These are phyloP conservation scores for Cerastis leucographa DNA, from an alignment of 2,888 invertebrate species.

Conservation along the genomic window DNA sequence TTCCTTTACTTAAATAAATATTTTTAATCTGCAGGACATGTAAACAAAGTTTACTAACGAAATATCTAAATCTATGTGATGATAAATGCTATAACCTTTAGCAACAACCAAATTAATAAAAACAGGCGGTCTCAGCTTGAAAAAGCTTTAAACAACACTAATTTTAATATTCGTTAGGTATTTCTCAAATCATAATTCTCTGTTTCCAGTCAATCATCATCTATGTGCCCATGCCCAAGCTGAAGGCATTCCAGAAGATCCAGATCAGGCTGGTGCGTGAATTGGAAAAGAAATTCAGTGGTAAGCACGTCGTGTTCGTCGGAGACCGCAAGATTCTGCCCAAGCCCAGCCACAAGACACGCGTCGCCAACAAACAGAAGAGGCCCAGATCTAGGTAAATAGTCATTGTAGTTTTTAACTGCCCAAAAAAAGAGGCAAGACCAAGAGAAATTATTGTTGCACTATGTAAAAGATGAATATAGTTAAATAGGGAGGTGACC, in stretches of 20 bases:
- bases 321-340: slow-evolving; percentile 99
- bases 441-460: background rate
- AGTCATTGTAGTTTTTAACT: background rate
- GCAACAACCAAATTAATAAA: too few species aligned
- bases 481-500: background rate
- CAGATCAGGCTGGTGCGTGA: slow-evolving; percentile 99
- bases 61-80: too few species aligned
- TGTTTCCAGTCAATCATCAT: slow-evolving; percentile 97
- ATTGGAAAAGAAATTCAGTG: slow-evolving; percentile 99
- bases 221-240: slow-evolving; percentile 99
- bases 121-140: background rate
- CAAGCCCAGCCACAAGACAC: slow-evolving; percentile 99
- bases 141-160: too few species aligned
- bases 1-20: background rate
- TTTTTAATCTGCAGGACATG: background rate
- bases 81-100: background rate
- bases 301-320: slow-evolving; percentile 99
- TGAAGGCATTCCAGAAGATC: slow-evolving; percentile 99
- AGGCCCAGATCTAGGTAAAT: slow-evolving; percentile 92
- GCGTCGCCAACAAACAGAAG: slow-evolving; percentile 94
- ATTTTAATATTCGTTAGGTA: too few species aligned
- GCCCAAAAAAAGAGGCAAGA: too few species aligned
- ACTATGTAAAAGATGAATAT: background rate
- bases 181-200: slow-evolving; percentile 7
- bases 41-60: background rate